Conservation (phyloP, 2,797 vertebrate species). For the Cyprinodon diabolis region DNA sequence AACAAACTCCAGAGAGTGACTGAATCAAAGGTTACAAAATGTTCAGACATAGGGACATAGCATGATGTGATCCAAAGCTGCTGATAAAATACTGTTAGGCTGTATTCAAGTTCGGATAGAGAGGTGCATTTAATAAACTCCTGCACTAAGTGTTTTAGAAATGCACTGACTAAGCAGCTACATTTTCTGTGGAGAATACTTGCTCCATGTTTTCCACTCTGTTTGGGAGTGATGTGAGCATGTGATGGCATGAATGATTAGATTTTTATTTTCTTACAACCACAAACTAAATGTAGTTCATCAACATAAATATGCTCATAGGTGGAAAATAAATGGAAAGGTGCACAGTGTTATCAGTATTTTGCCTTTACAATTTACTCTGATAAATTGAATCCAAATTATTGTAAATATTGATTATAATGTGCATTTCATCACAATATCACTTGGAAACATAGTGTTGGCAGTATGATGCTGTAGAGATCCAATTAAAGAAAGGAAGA, state of each 20-base stretch:
- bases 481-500: neutral
- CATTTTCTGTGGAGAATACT: neutral
- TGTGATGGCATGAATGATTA: neutral
- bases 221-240: neutral
- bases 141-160: neutral
- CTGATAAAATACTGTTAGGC: conserved; percentile 32
- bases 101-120: conserved; percentile 14
- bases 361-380: neutral
- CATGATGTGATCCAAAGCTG: conserved; percentile 29
- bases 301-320: too few species aligned
- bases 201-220: neutral
- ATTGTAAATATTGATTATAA: neutral
- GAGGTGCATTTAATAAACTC: conserved; percentile 41
- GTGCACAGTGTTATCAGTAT: neutral
- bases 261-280: neutral
- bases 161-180: neutral
- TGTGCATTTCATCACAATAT: neutral
- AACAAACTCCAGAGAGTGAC: conserved; percentile 75
- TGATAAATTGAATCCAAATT: neutral
- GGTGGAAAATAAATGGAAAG: neutral
- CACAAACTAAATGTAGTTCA: neutral
- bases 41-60: conserved; percentile 67
- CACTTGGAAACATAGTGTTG: neutral
- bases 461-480: neutral
- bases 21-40: conserved; percentile 83